Evolutionary conservation across 2,113 vertebrate genomes (phyloP), one percentile per base, ranked within the genome.

Genomic region (Mus spicilegus): DNA sequence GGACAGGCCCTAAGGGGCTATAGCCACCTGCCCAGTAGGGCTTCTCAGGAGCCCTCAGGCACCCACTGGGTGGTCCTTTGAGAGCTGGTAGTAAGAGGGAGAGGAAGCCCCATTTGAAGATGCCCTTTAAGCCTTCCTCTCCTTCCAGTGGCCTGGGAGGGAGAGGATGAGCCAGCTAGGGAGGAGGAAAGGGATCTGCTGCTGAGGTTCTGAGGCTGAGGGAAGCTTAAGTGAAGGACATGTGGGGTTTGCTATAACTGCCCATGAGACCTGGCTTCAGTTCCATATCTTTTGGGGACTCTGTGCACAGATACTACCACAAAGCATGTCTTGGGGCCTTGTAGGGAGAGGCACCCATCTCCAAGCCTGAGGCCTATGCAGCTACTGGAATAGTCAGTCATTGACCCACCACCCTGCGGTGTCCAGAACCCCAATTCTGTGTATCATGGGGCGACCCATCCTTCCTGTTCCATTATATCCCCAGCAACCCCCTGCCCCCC

Each of bases 21-120:
- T 30, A 94, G 93, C 89, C 97, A 96, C 97, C 97, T 97, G 97
- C 97, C 88, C 12, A 11, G 76, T 17, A 95, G 90, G 85, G 88
- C 93, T 72, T 94, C 91, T 87, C 5, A 1, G 78, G 87, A 56
- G 89, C 72, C n/a, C 69, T 13, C 28, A 20, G 12, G 82, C 19
- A 9, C 76, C 81, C 26, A 33, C 88, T 94, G 95, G 92, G 95
- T 96, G 97, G 97, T 95, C 95, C 86, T 96, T 58, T 54, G 20
- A 70, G 87, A 87, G 58, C 19, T 24, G 0, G 65, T 49, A 5
- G 61, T 16, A 56, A 16, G 49, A 13, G 51, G 82, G 89, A 76
- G 36, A 33, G 65, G 85, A 72, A 65, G 72, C 58, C 85, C 36
- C 42, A 36, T 91, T 72, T 70, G 81, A 93, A 93, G 72, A 80